A percentile compares a stretch with the other conserved stretches of the same genome.
These are phyloP conservation scores for Rotaria magnacalcarata DNA, from an alignment of 2,888 invertebrate genomes.

Conservation along the genomic window DNA sequence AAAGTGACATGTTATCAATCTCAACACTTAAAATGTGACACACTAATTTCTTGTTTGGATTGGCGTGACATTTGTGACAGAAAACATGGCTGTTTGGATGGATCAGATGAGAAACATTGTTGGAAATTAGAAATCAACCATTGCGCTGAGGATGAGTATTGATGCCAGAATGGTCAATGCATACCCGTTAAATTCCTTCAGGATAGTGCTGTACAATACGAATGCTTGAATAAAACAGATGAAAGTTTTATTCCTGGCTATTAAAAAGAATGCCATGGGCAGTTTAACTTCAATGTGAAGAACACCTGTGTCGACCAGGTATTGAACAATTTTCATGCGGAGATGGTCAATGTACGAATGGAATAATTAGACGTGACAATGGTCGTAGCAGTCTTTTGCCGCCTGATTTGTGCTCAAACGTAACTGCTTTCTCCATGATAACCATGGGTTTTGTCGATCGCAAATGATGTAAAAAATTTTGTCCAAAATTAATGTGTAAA, in stretches of 20 bases:
- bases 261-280: rapidly evolving
- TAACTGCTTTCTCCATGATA: background rate
- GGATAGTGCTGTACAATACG: background rate
- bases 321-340: background rate
- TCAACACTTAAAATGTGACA: background rate
- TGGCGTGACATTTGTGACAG: background rate
- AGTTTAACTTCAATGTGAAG: background rate
- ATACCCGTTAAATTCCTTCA: background rate
- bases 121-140: background rate
- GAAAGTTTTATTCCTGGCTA: background rate
- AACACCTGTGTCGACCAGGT: background rate
- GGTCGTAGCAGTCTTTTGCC: background rate
- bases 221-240: background rate
- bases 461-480: background rate
- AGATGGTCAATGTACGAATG: background rate
- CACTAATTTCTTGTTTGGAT: background rate
- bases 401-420: background rate
- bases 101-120: background rate
- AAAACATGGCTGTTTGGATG: background rate
- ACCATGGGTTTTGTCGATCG: background rate
- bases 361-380: background rate
- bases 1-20: background rate
- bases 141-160: background rate
- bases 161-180: background rate
- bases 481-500: background rate